Percentiles rank a stretch among this genome's conserved stretches.
Evolutionary conservation across 2,797 vertebrate species (phyloP).

Genomic region (Chaenodraco wilsoni): DNA sequence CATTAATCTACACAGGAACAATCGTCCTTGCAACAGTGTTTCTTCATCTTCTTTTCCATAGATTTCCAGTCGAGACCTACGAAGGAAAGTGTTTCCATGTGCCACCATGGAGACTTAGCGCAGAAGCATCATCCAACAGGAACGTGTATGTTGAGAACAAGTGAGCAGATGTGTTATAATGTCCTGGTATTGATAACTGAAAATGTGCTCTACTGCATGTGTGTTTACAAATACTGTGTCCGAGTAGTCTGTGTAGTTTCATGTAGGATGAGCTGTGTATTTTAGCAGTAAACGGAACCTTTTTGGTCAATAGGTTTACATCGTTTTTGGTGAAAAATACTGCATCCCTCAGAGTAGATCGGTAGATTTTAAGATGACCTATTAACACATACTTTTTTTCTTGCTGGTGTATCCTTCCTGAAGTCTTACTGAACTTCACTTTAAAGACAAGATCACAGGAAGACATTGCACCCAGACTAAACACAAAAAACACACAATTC

Average conservation of each 20-base stretch:
- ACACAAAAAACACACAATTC: no score
- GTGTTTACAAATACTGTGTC: conserved; percentile 5
- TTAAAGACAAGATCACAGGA: no score
- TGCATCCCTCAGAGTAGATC: not conserved
- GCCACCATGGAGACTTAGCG: conserved; percentile 1
- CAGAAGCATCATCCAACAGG: conserved; percentile 16
- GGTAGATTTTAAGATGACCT: not conserved
- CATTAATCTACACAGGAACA: not conserved
- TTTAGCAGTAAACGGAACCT: not conserved
- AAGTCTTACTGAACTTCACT: no score
- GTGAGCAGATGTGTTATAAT: conserved; percentile 23
- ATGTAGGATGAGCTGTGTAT: not conserved
- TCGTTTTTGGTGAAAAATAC: not conserved
- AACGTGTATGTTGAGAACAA: conserved; percentile 2
- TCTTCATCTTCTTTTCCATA: conserved; percentile 20
- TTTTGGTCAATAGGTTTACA: not conserved
- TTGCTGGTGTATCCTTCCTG: no score
- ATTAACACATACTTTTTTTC: no score
- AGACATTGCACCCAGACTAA: no score
- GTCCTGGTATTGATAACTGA: conserved; percentile 26
- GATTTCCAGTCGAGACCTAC: conserved; percentile 25
- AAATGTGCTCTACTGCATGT: conserved; percentile 2
- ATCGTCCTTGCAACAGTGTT: conserved; percentile 1
- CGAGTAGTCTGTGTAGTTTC: not conserved
- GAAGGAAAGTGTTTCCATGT: conserved; percentile 38